A percentile compares a stretch with the other conserved stretches of the same genome.
Conservation (phyloP, 2,888 invertebrate species). For the Amphipoea oculea region DNA sequence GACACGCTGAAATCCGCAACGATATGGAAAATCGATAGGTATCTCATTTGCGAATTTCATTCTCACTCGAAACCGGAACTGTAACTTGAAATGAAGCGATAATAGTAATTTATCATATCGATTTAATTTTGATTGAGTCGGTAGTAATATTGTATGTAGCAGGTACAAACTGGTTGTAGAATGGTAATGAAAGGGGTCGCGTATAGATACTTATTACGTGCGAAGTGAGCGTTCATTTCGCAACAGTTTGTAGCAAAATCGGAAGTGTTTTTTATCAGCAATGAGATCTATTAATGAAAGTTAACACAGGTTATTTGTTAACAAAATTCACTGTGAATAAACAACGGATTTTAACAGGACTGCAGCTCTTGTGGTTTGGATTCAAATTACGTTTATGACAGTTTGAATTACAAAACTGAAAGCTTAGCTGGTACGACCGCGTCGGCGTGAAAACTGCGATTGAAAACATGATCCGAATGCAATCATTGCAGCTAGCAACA, state of each 20-base stretch:
- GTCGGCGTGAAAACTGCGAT: background rate
- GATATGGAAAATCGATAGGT: slow-evolving; percentile 31
- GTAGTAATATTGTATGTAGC: slow-evolving; percentile 27
- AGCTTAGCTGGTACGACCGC: background rate
- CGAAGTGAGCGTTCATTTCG: slow-evolving; percentile 52
- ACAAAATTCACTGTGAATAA: background rate
- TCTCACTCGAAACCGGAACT: slow-evolving; percentile 42
- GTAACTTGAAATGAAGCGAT: slow-evolving; percentile 30
- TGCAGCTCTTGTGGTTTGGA: background rate
- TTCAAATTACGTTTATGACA: slow-evolving; percentile 6
- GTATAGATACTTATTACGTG: slow-evolving; percentile 6
- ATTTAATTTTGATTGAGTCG: slow-evolving; percentile 52
- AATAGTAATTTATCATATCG: slow-evolving; percentile 35
- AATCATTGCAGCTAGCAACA: slow-evolving; percentile 10
- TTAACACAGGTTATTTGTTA: slow-evolving; percentile 13
- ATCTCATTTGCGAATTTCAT: slow-evolving; percentile 39
- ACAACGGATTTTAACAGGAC: background rate
- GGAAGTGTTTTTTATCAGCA: slow-evolving; percentile 51
- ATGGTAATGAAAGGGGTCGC: slow-evolving; percentile 51
- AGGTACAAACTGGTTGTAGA: slow-evolving; percentile 37
- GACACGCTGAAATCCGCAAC: slow-evolving; percentile 1
- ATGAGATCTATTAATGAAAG: slow-evolving; percentile 50
- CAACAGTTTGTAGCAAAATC: slow-evolving; percentile 43
- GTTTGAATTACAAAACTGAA: background rate
- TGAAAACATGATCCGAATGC: background rate